Evolutionary conservation across 2,888 invertebrate genomes (phyloP), one percentile per base, ranked within the genome.

Genomic region (Pandemis corylana): DNA sequence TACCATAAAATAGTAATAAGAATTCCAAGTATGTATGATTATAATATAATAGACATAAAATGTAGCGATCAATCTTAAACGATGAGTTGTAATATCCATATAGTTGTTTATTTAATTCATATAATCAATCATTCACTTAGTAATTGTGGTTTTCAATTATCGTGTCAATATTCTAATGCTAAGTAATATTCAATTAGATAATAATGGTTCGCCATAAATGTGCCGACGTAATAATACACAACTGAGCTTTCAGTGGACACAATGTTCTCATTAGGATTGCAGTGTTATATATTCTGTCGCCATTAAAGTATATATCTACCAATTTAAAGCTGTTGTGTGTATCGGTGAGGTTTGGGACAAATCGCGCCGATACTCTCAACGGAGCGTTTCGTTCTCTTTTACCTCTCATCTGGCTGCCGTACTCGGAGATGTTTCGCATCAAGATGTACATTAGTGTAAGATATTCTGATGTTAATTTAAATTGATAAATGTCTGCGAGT

Each of bases 261-360:
- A 83, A 86, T 87, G 84, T 87, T 89, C 82, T 87, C 80, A 67
- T 89, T 88, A 89, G 87, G 80, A 88, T 88, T 90, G 89, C 90
- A 89, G 82, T 93, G 91, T 93, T 91, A 89, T 89, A 89, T 89
- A 89, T 88, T 90, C 89, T 91, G 86, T 91, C 89, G 85, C 86
- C 85, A 93, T 88, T 93, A 93, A 93, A 93, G 84, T 89, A 88
- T 90, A 88, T 92, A 90, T 85, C 85, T 84, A 87, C 78, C 78
- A 84, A 78, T 46, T 41, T 12, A 20, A 66, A 76, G 81, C 86
- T 85, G 87, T 78, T 62, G 80, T 72, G 80, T 78, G 78, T 73
- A 72, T 79, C 78, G 68, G 64, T 68, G 44, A 42, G 46, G 20
- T 75, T 42, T 64, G 7, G 13, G 6, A 1, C 36, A 13, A 67